A percentile compares a stretch with the other conserved stretches of the same genome.
Conservation (phyloP, 92 coral and sea anemone species). For the Epizoanthus ramosus region DNA sequence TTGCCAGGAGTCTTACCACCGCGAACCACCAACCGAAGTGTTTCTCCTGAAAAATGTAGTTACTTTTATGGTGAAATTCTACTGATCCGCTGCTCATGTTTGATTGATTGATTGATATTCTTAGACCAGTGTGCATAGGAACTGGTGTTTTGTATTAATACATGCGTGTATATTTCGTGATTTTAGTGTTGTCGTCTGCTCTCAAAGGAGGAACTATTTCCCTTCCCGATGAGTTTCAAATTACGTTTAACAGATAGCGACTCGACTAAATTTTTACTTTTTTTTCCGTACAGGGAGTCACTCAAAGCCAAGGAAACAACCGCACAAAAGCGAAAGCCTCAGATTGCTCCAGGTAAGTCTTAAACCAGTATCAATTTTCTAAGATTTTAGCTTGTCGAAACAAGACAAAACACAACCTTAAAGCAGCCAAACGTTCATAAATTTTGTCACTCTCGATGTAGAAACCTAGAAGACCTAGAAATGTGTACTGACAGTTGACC, state of each 20-base stretch:
- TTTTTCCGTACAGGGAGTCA: constrained; percentile 11
- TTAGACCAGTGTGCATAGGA: background rate
- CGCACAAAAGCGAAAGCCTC: constrained; percentile 1
- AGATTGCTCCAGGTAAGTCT: background rate
- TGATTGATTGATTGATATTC: too few species aligned
- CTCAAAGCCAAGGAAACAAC: background rate
- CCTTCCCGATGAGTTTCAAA: background rate
- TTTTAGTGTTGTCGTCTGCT: background rate
- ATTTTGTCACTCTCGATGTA: too few species aligned
- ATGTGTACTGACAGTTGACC: background rate
- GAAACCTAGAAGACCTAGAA: background rate
- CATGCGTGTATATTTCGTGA: background rate
- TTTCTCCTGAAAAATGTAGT: background rate
- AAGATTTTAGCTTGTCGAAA: background rate
- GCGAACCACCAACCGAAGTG: background rate
- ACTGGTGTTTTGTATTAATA: too few species aligned
- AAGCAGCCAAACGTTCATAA: too few species aligned
- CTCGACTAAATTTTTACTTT: background rate
- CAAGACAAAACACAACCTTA: too few species aligned
- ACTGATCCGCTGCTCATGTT: background rate
- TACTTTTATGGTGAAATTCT: background rate
- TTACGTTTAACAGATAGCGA: background rate
- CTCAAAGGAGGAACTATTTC: background rate
- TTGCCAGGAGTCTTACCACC: too few species aligned
- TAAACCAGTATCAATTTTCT: too few species aligned